Evolutionary conservation across 2,888 invertebrate genomes (phyloP).

Genomic region (Trissolcus japonicus): DNA sequence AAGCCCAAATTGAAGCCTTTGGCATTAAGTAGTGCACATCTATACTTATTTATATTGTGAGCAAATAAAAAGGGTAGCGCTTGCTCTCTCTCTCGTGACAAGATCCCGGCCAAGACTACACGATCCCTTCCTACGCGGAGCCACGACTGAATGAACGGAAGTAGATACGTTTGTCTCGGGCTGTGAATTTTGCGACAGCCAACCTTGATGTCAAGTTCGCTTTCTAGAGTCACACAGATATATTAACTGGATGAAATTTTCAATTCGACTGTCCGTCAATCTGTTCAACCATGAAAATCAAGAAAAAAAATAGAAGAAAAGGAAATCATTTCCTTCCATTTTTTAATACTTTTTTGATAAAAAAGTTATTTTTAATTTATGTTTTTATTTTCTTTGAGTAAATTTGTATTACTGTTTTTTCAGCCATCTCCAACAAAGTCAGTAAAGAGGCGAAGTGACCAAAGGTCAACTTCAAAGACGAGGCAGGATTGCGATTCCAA

Average conservation of each 20-base stretch:
- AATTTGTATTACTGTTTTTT: not conserved
- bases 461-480: constrained; percentile 28
- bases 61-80: constrained; percentile 1
- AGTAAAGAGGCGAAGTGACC: constrained; percentile 24
- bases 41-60: not conserved
- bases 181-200: constrained; percentile 22
- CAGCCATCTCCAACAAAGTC: not conserved
- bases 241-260: constrained; percentile 19
- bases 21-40: constrained; percentile 1
- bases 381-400: too few relatives aligned
- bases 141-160: constrained; percentile 46
- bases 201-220: constrained; percentile 44
- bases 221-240: constrained; percentile 28
- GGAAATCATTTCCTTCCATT: too few relatives aligned
- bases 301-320: not conserved
- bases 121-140: constrained; percentile 36
- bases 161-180: constrained; percentile 29
- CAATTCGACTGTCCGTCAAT: constrained; percentile 6
- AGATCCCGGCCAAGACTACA: constrained; percentile 34
- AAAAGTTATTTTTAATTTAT: too few relatives aligned
- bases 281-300: not conserved
- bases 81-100: constrained; percentile 8
- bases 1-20: not conserved
- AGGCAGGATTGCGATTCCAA: constrained; percentile 16
- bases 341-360: too few relatives aligned